These are phyloP conservation scores for Synergus gifuensis DNA, from an alignment of 2,888 invertebrate species.

Conservation along the genomic window DNA sequence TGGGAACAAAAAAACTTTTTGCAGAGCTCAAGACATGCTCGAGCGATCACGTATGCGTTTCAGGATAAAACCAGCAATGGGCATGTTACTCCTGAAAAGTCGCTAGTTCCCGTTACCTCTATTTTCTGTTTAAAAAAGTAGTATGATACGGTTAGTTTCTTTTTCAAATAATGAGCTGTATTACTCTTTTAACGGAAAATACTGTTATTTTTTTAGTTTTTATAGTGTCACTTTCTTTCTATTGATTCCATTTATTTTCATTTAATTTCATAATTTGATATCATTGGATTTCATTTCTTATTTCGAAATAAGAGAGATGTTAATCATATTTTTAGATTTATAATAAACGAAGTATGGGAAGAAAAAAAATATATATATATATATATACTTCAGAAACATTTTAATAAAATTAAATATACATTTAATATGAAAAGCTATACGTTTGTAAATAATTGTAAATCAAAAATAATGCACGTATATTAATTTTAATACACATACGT, in stretches of 20 bases:
- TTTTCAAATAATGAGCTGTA: slow-evolving; percentile 25
- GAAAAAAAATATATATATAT: neutral
- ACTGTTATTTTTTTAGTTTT: slow-evolving; percentile 19
- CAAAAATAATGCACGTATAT: no score
- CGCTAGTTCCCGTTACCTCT: slow-evolving; percentile 33
- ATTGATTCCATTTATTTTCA: neutral
- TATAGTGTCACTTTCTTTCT: neutral
- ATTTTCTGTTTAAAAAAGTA: slow-evolving; percentile 37
- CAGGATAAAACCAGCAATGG: slow-evolving; percentile 35
- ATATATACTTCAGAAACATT: no score
- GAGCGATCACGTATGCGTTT: slow-evolving; percentile 29
- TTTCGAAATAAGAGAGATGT: no score
- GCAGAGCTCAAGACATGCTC: slow-evolving; percentile 20
- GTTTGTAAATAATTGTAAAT: no score
- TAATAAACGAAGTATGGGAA: neutral
- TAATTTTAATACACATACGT: no score
- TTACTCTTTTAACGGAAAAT: slow-evolving; percentile 33
- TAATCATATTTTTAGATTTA: neutral
- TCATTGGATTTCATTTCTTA: neutral
- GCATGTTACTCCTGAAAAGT: slow-evolving; percentile 40
- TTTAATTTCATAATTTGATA: neutral
- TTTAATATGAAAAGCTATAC: no score
- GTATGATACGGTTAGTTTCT: slow-evolving; percentile 40
- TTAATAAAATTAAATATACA: no score
- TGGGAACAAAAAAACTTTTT: slow-evolving; percentile 1